These are phyloP conservation scores for Zhengitettix transpicula DNA, from an alignment of 2,888 invertebrate genomes.

Conservation along the genomic window DNA sequence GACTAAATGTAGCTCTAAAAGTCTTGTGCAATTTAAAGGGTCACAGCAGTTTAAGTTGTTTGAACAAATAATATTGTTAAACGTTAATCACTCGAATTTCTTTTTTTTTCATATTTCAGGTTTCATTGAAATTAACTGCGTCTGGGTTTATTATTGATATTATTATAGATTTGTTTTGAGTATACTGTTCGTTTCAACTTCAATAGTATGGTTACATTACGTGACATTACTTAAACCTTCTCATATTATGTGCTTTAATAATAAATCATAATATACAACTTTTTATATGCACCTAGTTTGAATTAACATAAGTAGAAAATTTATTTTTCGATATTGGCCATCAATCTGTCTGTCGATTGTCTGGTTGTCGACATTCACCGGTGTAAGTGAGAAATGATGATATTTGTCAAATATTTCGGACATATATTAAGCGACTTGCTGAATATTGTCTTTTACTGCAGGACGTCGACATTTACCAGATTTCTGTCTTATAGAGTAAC, in stretches of 20 bases:
- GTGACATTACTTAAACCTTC: background rate
- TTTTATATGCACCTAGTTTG: too few relatives aligned
- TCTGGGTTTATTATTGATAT: background rate
- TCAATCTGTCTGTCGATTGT: too few relatives aligned
- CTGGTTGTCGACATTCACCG: too few relatives aligned
- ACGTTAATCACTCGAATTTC: background rate
- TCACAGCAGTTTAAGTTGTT: background rate
- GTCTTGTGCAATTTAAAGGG: background rate
- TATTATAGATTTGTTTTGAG: background rate
- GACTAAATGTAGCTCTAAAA: background rate
- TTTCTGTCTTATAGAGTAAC: too few relatives aligned
- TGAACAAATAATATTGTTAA: background rate
- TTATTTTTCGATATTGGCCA: too few relatives aligned
- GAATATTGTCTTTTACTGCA: background rate
- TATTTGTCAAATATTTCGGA: background rate
- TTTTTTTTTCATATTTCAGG: too few relatives aligned
- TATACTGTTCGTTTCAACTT: background rate
- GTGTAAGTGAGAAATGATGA: background rate
- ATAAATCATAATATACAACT: background rate
- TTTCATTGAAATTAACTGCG: too few relatives aligned
- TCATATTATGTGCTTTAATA: background rate
- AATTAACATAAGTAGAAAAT: too few relatives aligned
- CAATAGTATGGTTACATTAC: background rate
- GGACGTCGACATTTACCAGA: too few relatives aligned
- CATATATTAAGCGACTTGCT: background rate